These are phyloP conservation scores for Heliconius eleuchia DNA, from an alignment of 1,140 invertebrate species.

Conservation along the genomic window DNA sequence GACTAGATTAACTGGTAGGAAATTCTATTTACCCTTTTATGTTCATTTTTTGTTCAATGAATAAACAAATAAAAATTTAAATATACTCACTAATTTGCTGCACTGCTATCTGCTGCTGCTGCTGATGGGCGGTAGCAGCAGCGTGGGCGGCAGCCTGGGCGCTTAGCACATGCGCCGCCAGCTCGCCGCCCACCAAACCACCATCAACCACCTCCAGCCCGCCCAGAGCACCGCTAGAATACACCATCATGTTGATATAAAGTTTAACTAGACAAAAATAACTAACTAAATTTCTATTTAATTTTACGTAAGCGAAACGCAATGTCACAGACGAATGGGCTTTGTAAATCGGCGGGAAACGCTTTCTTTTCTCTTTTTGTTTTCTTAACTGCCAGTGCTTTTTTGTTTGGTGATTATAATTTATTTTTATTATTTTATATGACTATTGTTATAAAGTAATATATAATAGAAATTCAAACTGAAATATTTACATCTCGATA, in stretches of 20 bases:
- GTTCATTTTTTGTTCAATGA: no score
- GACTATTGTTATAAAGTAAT: not conserved
- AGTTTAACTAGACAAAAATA: constrained; percentile 25
- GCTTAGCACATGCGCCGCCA: constrained; percentile 70
- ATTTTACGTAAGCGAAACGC: constrained; percentile 39
- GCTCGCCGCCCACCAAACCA: constrained; percentile 68
- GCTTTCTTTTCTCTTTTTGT: constrained; percentile 33
- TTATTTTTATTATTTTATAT: not conserved
- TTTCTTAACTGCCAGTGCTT: not conserved
- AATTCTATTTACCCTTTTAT: no score
- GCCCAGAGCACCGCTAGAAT: constrained; percentile 76
- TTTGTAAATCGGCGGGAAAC: constrained; percentile 42
- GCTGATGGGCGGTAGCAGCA: constrained; percentile 64
- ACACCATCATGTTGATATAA: constrained; percentile 68
- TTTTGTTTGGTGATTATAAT: not conserved
- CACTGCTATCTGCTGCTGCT: constrained; percentile 68
- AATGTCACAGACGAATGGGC: constrained; percentile 35
- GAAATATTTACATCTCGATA: constrained; percentile 48
- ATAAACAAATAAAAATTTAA: not conserved
- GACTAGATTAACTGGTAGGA: no score
- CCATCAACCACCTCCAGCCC: constrained; percentile 74
- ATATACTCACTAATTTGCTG: constrained; percentile 70
- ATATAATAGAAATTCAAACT: not conserved
- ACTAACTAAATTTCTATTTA: constrained; percentile 22
- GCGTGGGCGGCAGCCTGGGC: constrained; percentile 74